A percentile compares a stretch with the other conserved stretches of the same genome.
Evolutionary conservation across 92 coral and sea anemone species (phyloP).

Genomic region (Porites evermanni): DNA sequence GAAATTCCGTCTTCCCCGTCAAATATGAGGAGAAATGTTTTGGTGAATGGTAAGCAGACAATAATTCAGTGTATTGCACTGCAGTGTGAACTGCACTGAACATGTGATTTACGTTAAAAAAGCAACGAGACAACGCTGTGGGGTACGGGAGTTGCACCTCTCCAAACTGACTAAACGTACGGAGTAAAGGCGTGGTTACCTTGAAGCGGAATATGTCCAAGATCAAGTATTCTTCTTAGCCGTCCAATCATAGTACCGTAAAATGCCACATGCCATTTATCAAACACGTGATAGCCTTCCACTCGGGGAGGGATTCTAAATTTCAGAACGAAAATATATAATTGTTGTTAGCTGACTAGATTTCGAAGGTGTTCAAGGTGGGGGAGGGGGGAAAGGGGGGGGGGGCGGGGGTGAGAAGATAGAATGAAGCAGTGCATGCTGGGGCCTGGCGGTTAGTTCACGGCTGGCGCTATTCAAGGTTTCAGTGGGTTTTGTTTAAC

Average conservation of each 20-base stretch:
- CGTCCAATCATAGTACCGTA: slow-evolving; percentile 88
- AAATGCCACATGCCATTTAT: slow-evolving; percentile 91
- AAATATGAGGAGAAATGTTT: too few relatives aligned
- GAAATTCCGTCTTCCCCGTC: too few relatives aligned
- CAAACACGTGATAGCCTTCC: slow-evolving; percentile 74
- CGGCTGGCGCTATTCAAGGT: too few relatives aligned
- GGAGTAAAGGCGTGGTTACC: slow-evolving; percentile 30
- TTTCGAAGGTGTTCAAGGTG: background rate
- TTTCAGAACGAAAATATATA: background rate
- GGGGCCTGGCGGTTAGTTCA: too few relatives aligned
- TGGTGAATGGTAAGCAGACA: too few relatives aligned
- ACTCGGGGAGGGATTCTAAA: slow-evolving; percentile 89
- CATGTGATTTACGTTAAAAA: too few relatives aligned
- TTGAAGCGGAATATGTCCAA: slow-evolving; percentile 88
- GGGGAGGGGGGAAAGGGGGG: too few relatives aligned
- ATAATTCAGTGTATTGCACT: too few relatives aligned
- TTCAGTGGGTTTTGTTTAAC: too few relatives aligned
- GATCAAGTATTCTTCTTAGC: slow-evolving; percentile 92
- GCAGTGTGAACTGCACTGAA: too few relatives aligned
- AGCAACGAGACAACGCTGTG: background rate
- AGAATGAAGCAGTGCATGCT: too few relatives aligned
- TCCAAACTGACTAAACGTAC: background rate
- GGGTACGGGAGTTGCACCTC: background rate
- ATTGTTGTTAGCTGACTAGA: background rate
- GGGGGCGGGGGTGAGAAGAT: too few relatives aligned